Percentiles rank a stretch among this genome's conserved stretches.
Conservation (phyloP, 2,888 invertebrate genomes). For the Girardia tigrina region DNA sequence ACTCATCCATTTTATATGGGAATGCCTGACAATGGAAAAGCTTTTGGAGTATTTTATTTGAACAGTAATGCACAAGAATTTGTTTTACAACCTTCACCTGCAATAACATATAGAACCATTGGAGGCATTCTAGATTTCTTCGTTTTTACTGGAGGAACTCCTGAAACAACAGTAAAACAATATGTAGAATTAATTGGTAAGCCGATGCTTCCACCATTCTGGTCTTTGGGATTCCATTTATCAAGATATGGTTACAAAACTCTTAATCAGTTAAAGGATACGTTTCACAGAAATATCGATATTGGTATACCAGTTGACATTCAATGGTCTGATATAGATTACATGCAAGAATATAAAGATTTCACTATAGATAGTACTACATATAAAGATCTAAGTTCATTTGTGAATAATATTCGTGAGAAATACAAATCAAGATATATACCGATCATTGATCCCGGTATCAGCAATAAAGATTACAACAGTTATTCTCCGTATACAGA, state of each 20-base stretch:
- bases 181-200: slow-evolving; percentile 56
- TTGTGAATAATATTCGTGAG: slow-evolving; percentile 40
- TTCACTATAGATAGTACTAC: slow-evolving; percentile 41
- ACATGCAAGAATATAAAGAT: slow-evolving; percentile 42
- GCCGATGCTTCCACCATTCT: slow-evolving; percentile 71
- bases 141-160: slow-evolving; percentile 64
- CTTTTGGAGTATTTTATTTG: slow-evolving; percentile 62
- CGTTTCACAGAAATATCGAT: slow-evolving; percentile 43
- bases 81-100: slow-evolving; percentile 57
- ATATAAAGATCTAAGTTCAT: slow-evolving; percentile 41
- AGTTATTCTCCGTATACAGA: slow-evolving; percentile 42
- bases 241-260: slow-evolving; percentile 57
- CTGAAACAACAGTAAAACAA: slow-evolving; percentile 53
- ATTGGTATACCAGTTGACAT: slow-evolving; percentile 46
- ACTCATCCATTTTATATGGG: slow-evolving; percentile 57
- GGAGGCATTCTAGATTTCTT: slow-evolving; percentile 70
- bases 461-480: slow-evolving; percentile 12
- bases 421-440: slow-evolving; percentile 37
- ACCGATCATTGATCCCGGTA: slow-evolving; percentile 34
- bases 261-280: slow-evolving; percentile 41
- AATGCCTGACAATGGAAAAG: not conserved
- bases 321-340: slow-evolving; percentile 45
- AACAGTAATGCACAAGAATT: slow-evolving; percentile 61
- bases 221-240: slow-evolving; percentile 74
- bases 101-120: slow-evolving; percentile 65